These are phyloP conservation scores for Hydrophis major DNA, from an alignment of 2,797 vertebrate genomes.

Conservation along the genomic window DNA sequence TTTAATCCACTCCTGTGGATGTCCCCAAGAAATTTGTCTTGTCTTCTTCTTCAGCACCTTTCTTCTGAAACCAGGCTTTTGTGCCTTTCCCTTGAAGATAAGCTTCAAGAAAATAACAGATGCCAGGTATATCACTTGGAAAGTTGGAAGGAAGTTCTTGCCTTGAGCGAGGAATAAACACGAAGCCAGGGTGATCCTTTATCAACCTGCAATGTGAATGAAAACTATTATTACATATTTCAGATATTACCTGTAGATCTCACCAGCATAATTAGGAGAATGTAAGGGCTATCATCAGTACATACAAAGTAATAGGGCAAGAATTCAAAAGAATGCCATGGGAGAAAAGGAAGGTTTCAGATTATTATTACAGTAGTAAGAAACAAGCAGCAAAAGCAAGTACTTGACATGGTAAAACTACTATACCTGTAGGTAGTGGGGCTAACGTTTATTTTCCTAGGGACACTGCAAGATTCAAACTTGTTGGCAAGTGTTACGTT, in stretches of 20 bases:
- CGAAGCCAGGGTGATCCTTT: conserved; percentile 88
- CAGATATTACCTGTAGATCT: not conserved
- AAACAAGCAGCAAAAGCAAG: not conserved
- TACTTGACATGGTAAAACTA: not conserved
- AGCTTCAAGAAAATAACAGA: conserved; percentile 96
- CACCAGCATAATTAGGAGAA: not conserved
- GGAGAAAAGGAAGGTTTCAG: not conserved
- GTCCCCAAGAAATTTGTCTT: conserved; percentile 75
- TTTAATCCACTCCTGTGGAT: conserved; percentile 72
- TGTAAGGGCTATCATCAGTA: not conserved
- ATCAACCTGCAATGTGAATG: conserved; percentile 83
- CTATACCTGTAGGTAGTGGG: conserved; percentile 93
- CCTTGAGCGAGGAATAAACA: conserved; percentile 90
- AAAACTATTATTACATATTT: conserved; percentile 53
- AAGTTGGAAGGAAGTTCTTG: conserved; percentile 96
- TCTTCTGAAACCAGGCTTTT: conserved; percentile 71
- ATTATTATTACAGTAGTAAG: not conserved
- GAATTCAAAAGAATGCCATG: not conserved
- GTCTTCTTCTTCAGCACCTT: conserved; percentile 66
- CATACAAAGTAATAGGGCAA: not conserved
- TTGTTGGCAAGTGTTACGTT: conserved; percentile 98
- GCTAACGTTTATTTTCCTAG: conserved; percentile 93
- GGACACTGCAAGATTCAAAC: conserved; percentile 94
- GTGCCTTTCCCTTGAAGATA: conserved; percentile 70
- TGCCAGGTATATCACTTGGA: conserved; percentile 92